Evolutionary conservation across 2,888 invertebrate genomes (phyloP).

Genomic region (Latrodectus elegans): DNA sequence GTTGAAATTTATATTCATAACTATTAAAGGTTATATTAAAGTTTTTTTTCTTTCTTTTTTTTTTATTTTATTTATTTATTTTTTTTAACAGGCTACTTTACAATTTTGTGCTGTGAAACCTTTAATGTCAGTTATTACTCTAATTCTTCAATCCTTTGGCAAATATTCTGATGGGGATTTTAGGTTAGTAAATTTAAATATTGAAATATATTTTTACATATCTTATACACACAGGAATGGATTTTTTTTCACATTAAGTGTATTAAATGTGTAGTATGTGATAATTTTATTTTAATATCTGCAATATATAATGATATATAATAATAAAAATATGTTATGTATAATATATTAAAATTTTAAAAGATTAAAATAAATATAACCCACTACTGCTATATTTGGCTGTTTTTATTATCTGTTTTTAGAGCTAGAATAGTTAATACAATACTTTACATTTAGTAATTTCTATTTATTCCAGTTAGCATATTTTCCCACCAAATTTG

Average conservation of each 20-base stretch:
- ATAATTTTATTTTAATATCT: no score
- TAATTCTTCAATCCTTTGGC: constrained; percentile 94
- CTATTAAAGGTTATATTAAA: background rate
- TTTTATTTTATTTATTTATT: background rate
- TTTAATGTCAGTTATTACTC: constrained; percentile 96
- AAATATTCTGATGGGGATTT: constrained; percentile 99
- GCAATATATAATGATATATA: no score
- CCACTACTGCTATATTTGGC: no score
- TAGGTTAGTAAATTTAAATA: constrained; percentile 80
- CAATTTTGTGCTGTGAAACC: constrained; percentile 99
- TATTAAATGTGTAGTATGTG: no score
- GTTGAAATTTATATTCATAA: background rate
- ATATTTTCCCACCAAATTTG: no score
- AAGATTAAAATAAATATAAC: no score
- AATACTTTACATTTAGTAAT: no score
- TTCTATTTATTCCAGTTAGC: no score
- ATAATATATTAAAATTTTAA: no score
- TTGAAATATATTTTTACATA: background rate
- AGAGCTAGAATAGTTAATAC: no score
- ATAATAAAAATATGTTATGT: no score
- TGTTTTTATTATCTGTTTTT: no score
- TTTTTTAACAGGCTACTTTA: constrained; percentile 84
- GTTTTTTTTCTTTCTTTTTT: background rate
- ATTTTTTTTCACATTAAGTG: background rate
- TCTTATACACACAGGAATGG: background rate